phyloP scores from a whole-genome alignment of 64 coral and sea anemone species.

The Dendrophyllia cribrosa region DNA sequence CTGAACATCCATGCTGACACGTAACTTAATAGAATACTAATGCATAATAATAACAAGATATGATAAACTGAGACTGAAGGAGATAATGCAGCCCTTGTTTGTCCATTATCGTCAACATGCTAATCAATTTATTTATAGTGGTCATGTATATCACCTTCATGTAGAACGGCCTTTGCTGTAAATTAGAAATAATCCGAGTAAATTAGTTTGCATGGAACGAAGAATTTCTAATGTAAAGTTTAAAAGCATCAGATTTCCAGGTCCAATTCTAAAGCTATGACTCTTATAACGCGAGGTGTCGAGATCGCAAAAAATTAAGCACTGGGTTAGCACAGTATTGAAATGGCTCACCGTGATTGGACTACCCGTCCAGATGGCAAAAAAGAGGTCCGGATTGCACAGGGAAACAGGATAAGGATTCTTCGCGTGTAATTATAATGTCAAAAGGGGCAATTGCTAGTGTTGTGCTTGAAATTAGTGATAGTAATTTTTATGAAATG shows the following conservation, averaged over 20 bases:
- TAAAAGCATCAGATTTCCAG: conserved; percentile 23
- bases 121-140: too few relatives aligned
- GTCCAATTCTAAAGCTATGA: not conserved
- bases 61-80: too few relatives aligned
- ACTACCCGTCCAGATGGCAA: not conserved
- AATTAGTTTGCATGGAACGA: not conserved
- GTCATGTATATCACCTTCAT: too few relatives aligned
- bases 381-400: not conserved
- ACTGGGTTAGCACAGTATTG: not conserved
- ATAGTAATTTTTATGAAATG: conserved; percentile 31
- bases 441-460: not conserved
- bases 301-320: not conserved
- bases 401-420: conserved; percentile 5
- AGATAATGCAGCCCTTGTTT: too few relatives aligned
- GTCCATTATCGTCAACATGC: too few relatives aligned
- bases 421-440: conserved; percentile 3
- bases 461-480: conserved; percentile 40
- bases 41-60: too few relatives aligned
- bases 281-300: not conserved
- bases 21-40: too few relatives aligned
- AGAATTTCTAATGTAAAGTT: conserved; percentile 1
- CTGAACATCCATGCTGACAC: too few relatives aligned
- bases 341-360: conserved; percentile 7
- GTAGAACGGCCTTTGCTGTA: too few relatives aligned
- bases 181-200: too few relatives aligned